phyloP scores from a whole-genome alignment of 2,797 vertebrate species.

The Typhlichthys subterraneus region DNA sequence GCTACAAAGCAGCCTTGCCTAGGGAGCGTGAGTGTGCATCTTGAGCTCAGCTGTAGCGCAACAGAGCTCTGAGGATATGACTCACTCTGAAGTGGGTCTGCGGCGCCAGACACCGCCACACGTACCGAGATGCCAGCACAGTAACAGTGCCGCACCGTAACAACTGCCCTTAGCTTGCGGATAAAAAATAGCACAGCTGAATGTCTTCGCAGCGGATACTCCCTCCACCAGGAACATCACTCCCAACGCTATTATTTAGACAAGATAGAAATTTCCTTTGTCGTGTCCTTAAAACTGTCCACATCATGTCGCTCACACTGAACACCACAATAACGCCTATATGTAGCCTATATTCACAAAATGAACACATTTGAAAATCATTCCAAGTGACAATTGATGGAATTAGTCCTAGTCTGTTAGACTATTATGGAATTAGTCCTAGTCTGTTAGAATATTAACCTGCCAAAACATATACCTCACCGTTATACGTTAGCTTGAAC shows the following conservation, averaged over 20 bases:
- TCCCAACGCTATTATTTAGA: constrained; percentile 12
- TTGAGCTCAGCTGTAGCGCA: constrained; percentile 75
- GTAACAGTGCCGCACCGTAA: constrained; percentile 73
- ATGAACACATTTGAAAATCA: too few relatives aligned
- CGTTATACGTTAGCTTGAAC: too few relatives aligned
- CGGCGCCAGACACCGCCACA: constrained; percentile 49
- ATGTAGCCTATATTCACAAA: too few relatives aligned
- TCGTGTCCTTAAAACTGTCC: neutral
- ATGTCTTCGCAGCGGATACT: constrained; percentile 65
- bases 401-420: too few relatives aligned
- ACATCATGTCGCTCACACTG: neutral
- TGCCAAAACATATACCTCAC: too few relatives aligned
- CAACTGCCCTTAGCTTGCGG: constrained; percentile 57
- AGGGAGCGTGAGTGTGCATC: constrained; percentile 18
- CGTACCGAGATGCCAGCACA: constrained; percentile 54
- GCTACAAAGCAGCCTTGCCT: constrained; percentile 25
- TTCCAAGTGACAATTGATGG: too few relatives aligned
- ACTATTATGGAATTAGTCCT: too few relatives aligned
- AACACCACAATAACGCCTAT: too few relatives aligned
- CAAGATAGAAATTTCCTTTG: constrained; percentile 6
- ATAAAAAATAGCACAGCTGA: constrained; percentile 69
- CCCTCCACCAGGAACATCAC: constrained; percentile 32
- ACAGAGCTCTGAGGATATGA: constrained; percentile 76
- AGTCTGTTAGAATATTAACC: too few relatives aligned
- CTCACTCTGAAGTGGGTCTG: constrained; percentile 73